phyloP scores from a whole-genome alignment of 2,888 invertebrate genomes.

The Drosophila yooni region DNA sequence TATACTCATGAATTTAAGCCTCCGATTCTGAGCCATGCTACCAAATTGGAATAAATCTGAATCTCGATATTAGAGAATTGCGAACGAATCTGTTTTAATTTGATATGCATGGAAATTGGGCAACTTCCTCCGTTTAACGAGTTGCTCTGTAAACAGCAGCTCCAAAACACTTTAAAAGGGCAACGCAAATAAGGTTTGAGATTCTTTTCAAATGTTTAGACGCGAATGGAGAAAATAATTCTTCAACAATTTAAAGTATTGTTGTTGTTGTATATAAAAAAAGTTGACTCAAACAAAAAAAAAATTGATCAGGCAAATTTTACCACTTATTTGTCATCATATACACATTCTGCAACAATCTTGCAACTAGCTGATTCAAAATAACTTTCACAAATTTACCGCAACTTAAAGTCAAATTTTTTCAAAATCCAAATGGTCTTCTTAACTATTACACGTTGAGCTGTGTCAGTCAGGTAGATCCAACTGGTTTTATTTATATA shows the following conservation, averaged over 20 bases:
- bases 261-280: background rate
- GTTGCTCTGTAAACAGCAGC: background rate
- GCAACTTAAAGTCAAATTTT: background rate
- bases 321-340: background rate
- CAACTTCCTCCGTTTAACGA: conserved; percentile 14
- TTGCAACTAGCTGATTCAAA: background rate
- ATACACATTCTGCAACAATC: background rate
- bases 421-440: background rate
- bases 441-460: background rate
- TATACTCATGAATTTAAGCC: conserved; percentile 1
- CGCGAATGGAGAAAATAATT: background rate
- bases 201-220: background rate
- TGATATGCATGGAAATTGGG: conserved; percentile 16
- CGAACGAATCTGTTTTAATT: conserved; percentile 12
- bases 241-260: background rate
- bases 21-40: conserved; percentile 14
- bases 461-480: too few species aligned
- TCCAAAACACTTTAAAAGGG: conserved; percentile 9
- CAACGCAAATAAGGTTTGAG: background rate
- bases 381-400: background rate
- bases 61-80: conserved; percentile 8
- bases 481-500: too few species aligned
- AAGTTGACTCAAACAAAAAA: background rate
- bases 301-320: background rate
- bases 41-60: conserved; percentile 17